Percentiles rank a stretch among this genome's conserved stretches.
Conservation (phyloP, 2,797 vertebrate species). For the Chrysocyon brachyurus region DNA sequence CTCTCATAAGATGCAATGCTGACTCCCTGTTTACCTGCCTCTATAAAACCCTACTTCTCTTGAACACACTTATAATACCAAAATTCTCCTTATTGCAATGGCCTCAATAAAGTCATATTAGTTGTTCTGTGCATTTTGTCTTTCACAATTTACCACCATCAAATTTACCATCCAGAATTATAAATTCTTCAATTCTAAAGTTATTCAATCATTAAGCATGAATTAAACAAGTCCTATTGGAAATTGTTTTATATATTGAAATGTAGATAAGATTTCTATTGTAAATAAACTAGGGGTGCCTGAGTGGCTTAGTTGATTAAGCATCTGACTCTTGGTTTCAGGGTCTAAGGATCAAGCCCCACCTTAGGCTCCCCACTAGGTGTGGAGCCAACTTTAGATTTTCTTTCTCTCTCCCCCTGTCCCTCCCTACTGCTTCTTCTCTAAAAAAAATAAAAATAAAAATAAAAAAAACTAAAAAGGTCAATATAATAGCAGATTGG, state of each 20-base stretch:
- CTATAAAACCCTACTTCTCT: neutral
- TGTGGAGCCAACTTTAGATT: neutral
- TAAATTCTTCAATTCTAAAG: neutral
- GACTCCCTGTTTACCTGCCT: neutral
- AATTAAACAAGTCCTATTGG: neutral
- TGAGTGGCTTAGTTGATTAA: neutral
- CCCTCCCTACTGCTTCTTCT: neutral
- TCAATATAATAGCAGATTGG: neutral
- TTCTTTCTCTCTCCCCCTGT: neutral
- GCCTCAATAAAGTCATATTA: neutral
- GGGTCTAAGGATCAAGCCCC: neutral
- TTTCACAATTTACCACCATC: neutral
- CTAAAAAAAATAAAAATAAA: neutral
- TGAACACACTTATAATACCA: neutral
- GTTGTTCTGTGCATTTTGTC: neutral
- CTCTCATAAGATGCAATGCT: neutral
- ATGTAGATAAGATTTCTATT: rapidly evolving
- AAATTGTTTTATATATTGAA: neutral
- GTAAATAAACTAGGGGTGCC: neutral
- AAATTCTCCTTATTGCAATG: neutral
- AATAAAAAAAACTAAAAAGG: neutral
- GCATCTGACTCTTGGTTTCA: neutral
- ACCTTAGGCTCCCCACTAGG: neutral
- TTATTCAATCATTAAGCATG: neutral
- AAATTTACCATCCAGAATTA: neutral